Percentiles rank a stretch among this genome's conserved stretches.
Conservation (phyloP, 1,140 invertebrate species). For the Brachionus calyciflorus region DNA sequence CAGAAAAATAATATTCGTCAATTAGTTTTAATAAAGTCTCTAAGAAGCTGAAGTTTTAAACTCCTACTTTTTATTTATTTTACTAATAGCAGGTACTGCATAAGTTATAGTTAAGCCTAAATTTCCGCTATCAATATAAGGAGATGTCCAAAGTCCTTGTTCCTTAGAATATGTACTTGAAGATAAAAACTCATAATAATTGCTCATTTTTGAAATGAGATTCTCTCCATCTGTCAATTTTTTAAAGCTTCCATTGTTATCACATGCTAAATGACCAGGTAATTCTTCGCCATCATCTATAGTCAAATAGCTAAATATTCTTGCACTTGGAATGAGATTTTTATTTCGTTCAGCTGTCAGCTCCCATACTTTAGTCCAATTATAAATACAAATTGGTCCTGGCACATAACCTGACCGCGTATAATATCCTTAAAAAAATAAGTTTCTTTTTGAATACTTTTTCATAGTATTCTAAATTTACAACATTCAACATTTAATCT, state of each 20-base stretch:
- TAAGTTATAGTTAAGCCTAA: slow-evolving; percentile 61
- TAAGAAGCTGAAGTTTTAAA: no score
- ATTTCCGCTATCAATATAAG: slow-evolving; percentile 61
- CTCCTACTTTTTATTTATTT: slow-evolving; percentile 54
- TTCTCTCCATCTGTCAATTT: slow-evolving; percentile 60
- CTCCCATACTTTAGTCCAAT: slow-evolving; percentile 61
- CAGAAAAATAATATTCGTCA: no score
- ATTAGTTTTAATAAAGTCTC: slow-evolving; percentile 16
- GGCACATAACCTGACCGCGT: slow-evolving; percentile 62
- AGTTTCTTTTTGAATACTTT: background rate
- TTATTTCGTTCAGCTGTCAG: slow-evolving; percentile 54
- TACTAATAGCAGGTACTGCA: slow-evolving; percentile 58
- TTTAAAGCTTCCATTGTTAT: slow-evolving; percentile 55
- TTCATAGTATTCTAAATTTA: background rate
- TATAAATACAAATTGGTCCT: slow-evolving; percentile 62
- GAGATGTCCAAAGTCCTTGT: slow-evolving; percentile 60
- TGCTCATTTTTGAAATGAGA: slow-evolving; percentile 61
- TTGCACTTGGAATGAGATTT: slow-evolving; percentile 53
- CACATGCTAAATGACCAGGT: slow-evolving; percentile 55
- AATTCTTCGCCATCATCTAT: slow-evolving; percentile 61
- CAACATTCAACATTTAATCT: background rate
- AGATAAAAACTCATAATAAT: slow-evolving; percentile 61
- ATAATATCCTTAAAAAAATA: slow-evolving; percentile 56
- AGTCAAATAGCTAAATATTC: slow-evolving; percentile 62
- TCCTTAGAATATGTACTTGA: slow-evolving; percentile 54